Base-by-base conservation (phyloP, 1,140 invertebrate species). In the Watersipora subatra region DNA sequence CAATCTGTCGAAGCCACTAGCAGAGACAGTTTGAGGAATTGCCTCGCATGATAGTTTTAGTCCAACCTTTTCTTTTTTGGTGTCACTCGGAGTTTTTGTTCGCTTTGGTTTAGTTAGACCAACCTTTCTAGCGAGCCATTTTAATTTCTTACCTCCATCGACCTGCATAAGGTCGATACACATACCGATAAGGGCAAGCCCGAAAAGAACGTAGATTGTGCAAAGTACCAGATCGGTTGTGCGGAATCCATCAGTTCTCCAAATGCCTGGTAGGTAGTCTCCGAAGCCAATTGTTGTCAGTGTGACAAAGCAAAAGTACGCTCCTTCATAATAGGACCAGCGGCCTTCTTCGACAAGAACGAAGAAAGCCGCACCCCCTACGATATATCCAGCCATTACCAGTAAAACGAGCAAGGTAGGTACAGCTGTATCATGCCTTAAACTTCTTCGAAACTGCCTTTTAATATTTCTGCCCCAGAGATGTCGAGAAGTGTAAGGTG, bases 231-330 rank as follows among this genome's bases (percentile, higher is more conserved):
- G 72, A 65, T 77, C 76, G 26, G 71, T 70, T 56, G 71, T 69
- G 28, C 68, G 70, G 3, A 65, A 57, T 71, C 71, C 73, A 0
- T 67, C 65, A 46, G 70, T 65, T 28, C 70, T 67, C 34, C 68
- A 68, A 20, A 67, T 70, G 1, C 75, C 75, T 1, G 74, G 74
- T 0, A 75, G 72, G 19, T 70, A 66, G 57, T 96, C 93, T 0
- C 93, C 93, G 71, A 96, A 89, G 0, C 93, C 93, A 69, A 94
- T 92, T 0, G 74, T 76, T 27, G 67, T 81, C 12, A 86, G 74
- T 0, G 84, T 91, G 22, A 92, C 91, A 81, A 94, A 95, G 73
- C 92, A 94, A 76, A 96, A 96, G 78, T 92, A 96, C 61, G 89
- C 89, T 28, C 90, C 90, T 71, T 95, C 91, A 15, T 97, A 80